phyloP scores from a whole-genome alignment of 2,113 vertebrate species.

The Hyaena hyaena region DNA sequence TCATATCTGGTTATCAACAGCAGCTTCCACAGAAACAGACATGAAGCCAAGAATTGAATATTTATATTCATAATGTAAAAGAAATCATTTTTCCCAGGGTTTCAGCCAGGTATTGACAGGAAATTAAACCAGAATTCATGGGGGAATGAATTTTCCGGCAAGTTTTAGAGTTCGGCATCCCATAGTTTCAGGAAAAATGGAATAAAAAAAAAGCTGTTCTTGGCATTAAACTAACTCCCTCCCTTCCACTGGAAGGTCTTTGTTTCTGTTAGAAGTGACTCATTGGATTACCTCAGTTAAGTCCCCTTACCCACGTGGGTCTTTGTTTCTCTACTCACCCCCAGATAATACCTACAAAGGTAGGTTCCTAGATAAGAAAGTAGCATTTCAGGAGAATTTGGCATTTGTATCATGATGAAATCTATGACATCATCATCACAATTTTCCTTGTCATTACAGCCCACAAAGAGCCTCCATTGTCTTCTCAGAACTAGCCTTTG shows the following conservation, averaged over 20 bases:
- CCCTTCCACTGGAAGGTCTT: background rate
- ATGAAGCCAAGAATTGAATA: conserved; percentile 53
- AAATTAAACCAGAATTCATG: conserved; percentile 45
- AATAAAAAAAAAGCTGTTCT: background rate
- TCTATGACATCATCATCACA: background rate
- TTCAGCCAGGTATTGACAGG: conserved; percentile 44
- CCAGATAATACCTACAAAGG: background rate
- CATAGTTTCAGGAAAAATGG: background rate
- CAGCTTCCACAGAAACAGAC: conserved; percentile 47
- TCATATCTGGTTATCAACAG: conserved; percentile 49
- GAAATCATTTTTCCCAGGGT: conserved; percentile 50
- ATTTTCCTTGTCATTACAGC: background rate
- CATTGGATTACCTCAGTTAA: background rate
- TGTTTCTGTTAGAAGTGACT: conserved; percentile 48
- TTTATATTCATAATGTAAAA: conserved; percentile 40
- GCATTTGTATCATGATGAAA: background rate
- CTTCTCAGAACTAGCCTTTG: background rate
- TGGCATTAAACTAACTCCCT: background rate
- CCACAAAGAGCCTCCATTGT: background rate
- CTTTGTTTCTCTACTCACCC: background rate
- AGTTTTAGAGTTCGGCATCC: background rate
- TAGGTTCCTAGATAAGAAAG: background rate
- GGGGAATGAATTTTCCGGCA: conserved; percentile 38
- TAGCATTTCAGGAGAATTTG: background rate
- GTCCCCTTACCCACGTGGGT: background rate